These are phyloP conservation scores for Solea senegalensis DNA, from an alignment of 2,113 vertebrate genomes.

Conservation along the genomic window DNA sequence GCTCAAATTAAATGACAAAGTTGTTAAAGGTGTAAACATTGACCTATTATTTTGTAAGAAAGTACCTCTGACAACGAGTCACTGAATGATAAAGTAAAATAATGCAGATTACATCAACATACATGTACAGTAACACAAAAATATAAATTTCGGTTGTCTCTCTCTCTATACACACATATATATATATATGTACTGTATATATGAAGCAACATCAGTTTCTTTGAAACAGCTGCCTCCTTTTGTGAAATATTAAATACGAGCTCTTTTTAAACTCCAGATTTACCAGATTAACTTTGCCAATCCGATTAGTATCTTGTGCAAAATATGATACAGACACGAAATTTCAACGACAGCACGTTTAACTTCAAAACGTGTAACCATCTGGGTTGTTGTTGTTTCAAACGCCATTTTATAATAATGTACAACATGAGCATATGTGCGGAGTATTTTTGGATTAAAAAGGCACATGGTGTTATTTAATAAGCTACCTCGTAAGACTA, in stretches of 20 bases:
- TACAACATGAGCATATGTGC: background rate
- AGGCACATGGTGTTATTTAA: slow-evolving; percentile 8
- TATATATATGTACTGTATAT: no score
- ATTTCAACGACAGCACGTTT: background rate
- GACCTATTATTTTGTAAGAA: background rate
- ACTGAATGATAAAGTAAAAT: background rate
- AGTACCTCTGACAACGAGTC: slow-evolving; percentile 2
- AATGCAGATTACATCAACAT: background rate
- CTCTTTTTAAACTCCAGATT: slow-evolving; percentile 3
- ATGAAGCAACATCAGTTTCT: no score
- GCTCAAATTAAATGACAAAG: no score
- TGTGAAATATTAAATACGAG: no score
- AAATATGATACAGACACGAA: background rate
- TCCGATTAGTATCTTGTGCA: background rate
- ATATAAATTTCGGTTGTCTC: slow-evolving; percentile 5
- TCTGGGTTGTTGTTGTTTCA: no score
- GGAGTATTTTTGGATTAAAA: slow-evolving; percentile 1
- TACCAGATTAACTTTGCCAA: background rate
- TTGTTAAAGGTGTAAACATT: background rate
- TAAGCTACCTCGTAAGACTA: background rate
- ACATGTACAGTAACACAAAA: background rate
- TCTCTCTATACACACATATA: no score
- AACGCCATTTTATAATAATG: no score
- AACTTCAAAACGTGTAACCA: no score
- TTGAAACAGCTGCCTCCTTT: no score